phyloP scores from a whole-genome alignment of 2,797 vertebrate genomes.

The Pseudocheirus occidentalis region DNA sequence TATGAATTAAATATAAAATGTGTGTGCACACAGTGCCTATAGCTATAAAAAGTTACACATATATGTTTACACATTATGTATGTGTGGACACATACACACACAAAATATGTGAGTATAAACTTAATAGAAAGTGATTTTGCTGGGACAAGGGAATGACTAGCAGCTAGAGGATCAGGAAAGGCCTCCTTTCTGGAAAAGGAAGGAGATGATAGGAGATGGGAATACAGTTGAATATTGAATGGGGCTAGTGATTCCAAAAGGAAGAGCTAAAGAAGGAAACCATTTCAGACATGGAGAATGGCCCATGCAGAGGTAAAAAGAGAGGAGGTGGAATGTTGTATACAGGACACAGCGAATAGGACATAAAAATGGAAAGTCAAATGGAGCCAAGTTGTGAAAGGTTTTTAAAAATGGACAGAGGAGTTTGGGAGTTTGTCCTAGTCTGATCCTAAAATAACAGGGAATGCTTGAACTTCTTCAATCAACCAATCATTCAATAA shows the following conservation, averaged over 20 bases:
- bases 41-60: too few species aligned
- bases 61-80: too few species aligned
- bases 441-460: background rate
- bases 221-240: background rate
- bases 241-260: background rate
- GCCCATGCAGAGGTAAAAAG: background rate
- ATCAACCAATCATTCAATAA: background rate
- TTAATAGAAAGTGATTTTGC: background rate
- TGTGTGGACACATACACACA: too few species aligned
- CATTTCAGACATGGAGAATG: background rate
- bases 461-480: background rate
- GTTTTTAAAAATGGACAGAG: background rate
- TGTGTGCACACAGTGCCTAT: too few species aligned
- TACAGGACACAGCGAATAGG: background rate
- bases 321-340: background rate
- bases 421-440: background rate
- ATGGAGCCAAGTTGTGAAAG: background rate
- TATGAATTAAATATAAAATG: too few species aligned
- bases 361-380: background rate
- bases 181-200: background rate
- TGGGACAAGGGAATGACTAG: background rate
- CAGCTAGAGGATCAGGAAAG: background rate
- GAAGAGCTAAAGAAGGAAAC: background rate
- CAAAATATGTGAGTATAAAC: too few species aligned
- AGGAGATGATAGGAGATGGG: background rate